Percentiles rank a stretch among this genome's conserved stretches.
These are phyloP conservation scores for Cavia aperea DNA, from an alignment of 2,113 vertebrate species.

Conservation along the genomic window DNA sequence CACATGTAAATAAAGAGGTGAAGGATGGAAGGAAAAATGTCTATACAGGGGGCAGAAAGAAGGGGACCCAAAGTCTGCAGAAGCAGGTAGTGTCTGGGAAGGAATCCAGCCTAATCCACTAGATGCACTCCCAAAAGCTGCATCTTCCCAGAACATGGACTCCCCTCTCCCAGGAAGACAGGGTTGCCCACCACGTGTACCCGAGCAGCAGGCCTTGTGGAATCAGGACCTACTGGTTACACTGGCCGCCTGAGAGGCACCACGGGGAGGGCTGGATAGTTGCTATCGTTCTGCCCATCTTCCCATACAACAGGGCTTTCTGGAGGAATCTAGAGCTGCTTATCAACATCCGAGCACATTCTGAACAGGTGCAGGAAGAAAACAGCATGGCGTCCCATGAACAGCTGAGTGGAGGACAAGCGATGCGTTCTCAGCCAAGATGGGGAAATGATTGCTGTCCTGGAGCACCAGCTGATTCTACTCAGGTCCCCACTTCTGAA, in stretches of 20 bases:
- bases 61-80: background rate
- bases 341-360: background rate
- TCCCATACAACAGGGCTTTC: background rate
- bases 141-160: background rate
- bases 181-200: background rate
- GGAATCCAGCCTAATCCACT: background rate
- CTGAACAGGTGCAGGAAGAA: background rate
- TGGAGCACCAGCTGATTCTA: slow-evolving; percentile 52
- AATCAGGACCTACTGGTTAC: background rate
- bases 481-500: slow-evolving; percentile 26
- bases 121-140: background rate
- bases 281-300: background rate
- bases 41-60: background rate
- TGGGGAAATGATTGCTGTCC: background rate
- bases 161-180: background rate
- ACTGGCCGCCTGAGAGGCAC: background rate
- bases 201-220: background rate
- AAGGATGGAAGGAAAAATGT: background rate
- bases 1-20: fast-evolving
- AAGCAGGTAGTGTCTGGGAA: background rate
- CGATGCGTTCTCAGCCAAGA: background rate
- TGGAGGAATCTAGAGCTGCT: background rate
- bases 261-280: background rate
- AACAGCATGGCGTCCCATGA: slow-evolving; percentile 1
- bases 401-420: background rate